Evolutionary conservation across 2,113 vertebrate species (phyloP), one percentile per base, ranked within the genome.

Genomic region (Brachyistius frenatus): DNA sequence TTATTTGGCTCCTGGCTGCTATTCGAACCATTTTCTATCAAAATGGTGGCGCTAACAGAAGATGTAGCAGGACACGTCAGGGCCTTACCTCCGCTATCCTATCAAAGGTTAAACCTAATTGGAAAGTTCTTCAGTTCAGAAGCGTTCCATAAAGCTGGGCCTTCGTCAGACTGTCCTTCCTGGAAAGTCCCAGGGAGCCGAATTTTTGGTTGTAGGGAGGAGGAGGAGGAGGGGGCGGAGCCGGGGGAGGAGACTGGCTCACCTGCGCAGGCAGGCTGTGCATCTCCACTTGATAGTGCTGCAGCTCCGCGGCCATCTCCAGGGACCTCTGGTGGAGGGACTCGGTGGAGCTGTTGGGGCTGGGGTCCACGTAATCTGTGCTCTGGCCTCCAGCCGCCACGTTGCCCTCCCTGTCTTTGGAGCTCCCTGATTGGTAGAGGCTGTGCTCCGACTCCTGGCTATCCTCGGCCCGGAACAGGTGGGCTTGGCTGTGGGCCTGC

Each of bases 141-240:
- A 99, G 93, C 44, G 97, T 99, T 36, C 98, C 98, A 0, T 99
- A 99, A 70, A 99, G 89, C 93, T 99, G 98, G 84, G 98, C 98
- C 93, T 99, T 99, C 70, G 97, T 99, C 80, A 99, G 97, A 91
- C 97, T 99, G 93, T 99, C 97, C 90, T 99, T 99, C 79, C 98
- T 95, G 83, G 96, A 96, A 81, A 99, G 96, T 73, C 97, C 97
- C 50, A 97, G 91, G 50, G 96, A 95, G 58, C 95, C 96, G 89
- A 96, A 96, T 91, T 95, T 94, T 74, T 96, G 96, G 90, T 97
- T 96, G 88, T 96, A 93, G 0, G 88, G 96, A 33, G 96, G 95
- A 82, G 95, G 96, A 66, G 95, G 96, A 37, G 95, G 96, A 66
- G 95, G 96, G 39, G 96, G 94, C 62, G 91, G 93, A n/a, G 81